Base-by-base conservation (phyloP, 2,888 invertebrate genomes). In the Meloe dianella region DNA sequence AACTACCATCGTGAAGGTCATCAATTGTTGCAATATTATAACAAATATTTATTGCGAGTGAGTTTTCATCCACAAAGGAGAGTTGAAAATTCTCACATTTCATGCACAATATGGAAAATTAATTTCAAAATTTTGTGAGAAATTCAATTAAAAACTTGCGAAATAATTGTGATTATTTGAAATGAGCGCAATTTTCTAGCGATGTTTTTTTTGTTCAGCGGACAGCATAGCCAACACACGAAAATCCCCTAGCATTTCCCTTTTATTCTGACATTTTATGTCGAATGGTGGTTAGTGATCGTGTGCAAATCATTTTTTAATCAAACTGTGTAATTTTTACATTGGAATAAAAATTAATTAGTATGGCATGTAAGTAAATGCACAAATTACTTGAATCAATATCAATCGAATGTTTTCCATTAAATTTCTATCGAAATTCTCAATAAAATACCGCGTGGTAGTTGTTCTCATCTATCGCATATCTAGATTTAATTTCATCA, bases 201-300 rank as follows among this genome's bases (percentile, higher is more conserved):
- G 12, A 29, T 35, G 30, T 54, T 54, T 54, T 24, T 10, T 54
- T 24, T 54, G n/a, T n/a, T n/a, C n/a, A n/a, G n/a, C 12, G 17
- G 3, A 12, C 54, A 54, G 54, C 1, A 1, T 14, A 2, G 24
- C 24, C 24, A 54, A 0, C 24, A 1, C 12, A 54, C 20, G 2
- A 22, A 47, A 22, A 10, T 47, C 47, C 20, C 20, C 20, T 8
- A 51, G 4, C 10, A 10, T 51, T 9, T 35, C 41, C 41, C 8
- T 51, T 54, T 54, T 12, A 54, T 54, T 54, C 54, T 54, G 54
- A 54, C 54, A 54, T 54, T 54, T 54, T 54, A 22, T 24, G 54
- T 54, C 22, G 54, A 20, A 54, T 12, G 54, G 54, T 54, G 54
- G 20, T 24, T 24, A 24, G 54, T 54, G 54, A 10, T 54, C 54